Conservation (phyloP, 1,140 invertebrate genomes). For the Polypedilum pembai region DNA sequence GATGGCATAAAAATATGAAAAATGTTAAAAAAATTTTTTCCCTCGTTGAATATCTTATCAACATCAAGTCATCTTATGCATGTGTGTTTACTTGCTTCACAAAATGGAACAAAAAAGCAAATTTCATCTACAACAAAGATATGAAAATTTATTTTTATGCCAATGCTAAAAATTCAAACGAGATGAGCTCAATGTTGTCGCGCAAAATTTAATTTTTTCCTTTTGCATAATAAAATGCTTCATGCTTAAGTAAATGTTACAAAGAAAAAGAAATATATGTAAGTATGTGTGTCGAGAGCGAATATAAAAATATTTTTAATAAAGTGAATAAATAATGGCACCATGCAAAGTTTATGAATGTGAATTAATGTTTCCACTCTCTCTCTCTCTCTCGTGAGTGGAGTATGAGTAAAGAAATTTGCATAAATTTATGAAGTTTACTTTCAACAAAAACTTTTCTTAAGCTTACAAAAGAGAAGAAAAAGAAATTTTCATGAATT, state of each 20-base stretch:
- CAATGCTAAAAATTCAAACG: background rate
- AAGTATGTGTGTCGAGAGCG: background rate
- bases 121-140: background rate
- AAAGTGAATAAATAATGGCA: constrained; percentile 18
- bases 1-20: background rate
- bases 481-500: no score
- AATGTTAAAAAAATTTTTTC: background rate
- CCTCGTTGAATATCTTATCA: background rate
- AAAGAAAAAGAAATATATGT: background rate
- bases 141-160: background rate
- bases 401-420: no score
- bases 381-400: no score
- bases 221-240: constrained; percentile 14
- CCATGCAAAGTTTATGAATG: constrained; percentile 5
- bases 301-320: background rate
- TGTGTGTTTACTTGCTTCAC: background rate
- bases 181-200: constrained; percentile 8
- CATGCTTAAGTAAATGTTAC: background rate
- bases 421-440: no score
- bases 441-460: no score
- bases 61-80: background rate
- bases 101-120: background rate
- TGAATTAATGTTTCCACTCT: background rate
- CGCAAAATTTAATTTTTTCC: constrained; percentile 7
- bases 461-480: no score